Base-by-base conservation (phyloP, 2,797 vertebrate species). In the Xiphophorus birchmanni region DNA sequence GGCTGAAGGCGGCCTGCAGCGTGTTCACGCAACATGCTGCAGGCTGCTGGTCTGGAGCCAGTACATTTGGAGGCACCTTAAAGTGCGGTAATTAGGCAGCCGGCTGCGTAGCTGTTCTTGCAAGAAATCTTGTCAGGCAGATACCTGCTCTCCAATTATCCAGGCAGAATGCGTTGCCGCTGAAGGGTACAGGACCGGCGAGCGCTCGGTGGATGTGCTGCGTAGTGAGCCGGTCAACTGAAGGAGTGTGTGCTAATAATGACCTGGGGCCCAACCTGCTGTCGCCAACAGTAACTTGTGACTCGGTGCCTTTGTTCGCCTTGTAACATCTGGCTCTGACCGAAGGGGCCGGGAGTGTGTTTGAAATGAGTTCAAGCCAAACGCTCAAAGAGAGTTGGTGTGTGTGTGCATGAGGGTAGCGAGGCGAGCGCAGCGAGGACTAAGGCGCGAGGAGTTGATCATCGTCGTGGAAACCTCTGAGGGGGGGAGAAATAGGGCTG, bases 111-210 rank as follows among this genome's bases (percentile, higher is more conserved):
- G 90, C 93, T 95, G 94, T 93, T 95, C 95, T 95, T 95, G 95
- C 94, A 96, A 94, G 95, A 96, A 95, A 96, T 95, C 94, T 95
- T 96, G 92, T 95, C 94, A 94, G 90, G 92, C 94, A 88, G 90
- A 93, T 95, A 95, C 95, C 95, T 93, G 95, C 94, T 92, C 86
- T 93, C 91, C 92, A 92, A 96, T 96, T 96, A 95, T 89, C 87
- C 93, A 87, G 87, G 82, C 87, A 2, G 45, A 87, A 75, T 84
- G 84, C 83, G 83, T 87, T 83, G 88, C 87, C 15, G 91, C 93
- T 93, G 82, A 90, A 88, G 90, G 93, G 88, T 90, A 32, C 90
- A 91, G 88, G 84, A 82, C 80, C 42, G 37, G 80, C 80, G 76
- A 85, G 82, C 56, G 80, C 80, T 81, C 79, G 74, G 81, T 86